Base-by-base conservation (phyloP, 53 echinoderm and acorn worm genomes). In the Holothuria leucospilota region DNA sequence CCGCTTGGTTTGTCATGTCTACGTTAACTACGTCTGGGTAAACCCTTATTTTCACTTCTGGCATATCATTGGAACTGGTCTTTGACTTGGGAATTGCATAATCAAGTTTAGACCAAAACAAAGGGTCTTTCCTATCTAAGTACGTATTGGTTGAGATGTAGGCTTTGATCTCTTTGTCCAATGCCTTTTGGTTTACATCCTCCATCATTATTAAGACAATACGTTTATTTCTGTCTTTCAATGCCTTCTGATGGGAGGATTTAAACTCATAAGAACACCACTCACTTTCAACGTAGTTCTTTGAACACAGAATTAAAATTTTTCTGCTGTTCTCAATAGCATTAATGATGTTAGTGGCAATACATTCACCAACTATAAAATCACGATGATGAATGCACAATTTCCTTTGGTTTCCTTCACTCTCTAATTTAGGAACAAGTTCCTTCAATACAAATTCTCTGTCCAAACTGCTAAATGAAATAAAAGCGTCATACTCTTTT, bases 231-330 rank as follows among this genome's bases (percentile, higher is more conserved):
- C 77, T 80, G 51, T 94, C 94, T 14, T 63, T 81, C 25, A 94
- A 59, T 21, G 91, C 88, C 39, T 94, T 91, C 16, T 77, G 75
- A 62, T 94, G 91, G 20, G 94, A 89, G 20, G 86, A 77, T 60
- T 94, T 82, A 66, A 94, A 94, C 78, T 94, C 94, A 49, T 82
- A 91, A 39, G 89, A 88, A 78, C 94, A 94, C 94, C 94, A 94
- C 26, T 94, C 91, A 61, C 94, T 94, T 28, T 89, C 28, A 23
- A 94, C 20, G 29, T 85, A 94, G 81, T 91, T 88, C 46, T 88
- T 79, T 20, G 90, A 85, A 60, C 91, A 83, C 30, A 94, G 82
- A 39, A 94, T 71, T 66, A 94, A 29, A 27, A 86, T 91, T 41
- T 89, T 81, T 4, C 83, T 73, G 40, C 94, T 91, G 38, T 85